Evolutionary conservation across 2,113 vertebrate genomes (phyloP).

Genomic region (Boulengeromyrus knoepffleri): DNA sequence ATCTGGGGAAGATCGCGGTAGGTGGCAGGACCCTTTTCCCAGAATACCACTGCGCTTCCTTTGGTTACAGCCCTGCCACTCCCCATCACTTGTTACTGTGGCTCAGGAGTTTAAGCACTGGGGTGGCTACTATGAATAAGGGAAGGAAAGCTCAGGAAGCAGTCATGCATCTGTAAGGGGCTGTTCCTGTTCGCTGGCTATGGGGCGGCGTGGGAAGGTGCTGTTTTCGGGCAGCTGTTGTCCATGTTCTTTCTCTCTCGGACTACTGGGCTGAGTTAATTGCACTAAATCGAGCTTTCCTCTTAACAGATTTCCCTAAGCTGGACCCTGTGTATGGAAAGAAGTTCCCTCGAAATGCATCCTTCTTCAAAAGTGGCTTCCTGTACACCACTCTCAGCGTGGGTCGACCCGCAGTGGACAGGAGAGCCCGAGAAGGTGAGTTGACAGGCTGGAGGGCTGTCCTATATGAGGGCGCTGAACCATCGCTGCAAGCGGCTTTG

Average conservation of each 20-base stretch:
- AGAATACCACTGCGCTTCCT: not conserved
- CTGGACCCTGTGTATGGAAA: slow-evolving; percentile 64
- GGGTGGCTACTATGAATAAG: not conserved
- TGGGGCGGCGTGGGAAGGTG: not conserved
- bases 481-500: not conserved
- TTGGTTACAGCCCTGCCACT: not conserved
- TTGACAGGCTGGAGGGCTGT: not conserved
- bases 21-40: not conserved
- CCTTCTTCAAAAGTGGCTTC: slow-evolving; percentile 81
- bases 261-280: not conserved
- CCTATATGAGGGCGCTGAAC: not conserved
- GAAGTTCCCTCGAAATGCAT: slow-evolving; percentile 52
- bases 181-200: not conserved
- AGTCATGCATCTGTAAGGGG: not conserved
- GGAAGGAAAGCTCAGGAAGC: not conserved
- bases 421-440: slow-evolving; percentile 80
- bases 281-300: slow-evolving; percentile 4
- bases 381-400: slow-evolving; percentile 71
- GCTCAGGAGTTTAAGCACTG: not conserved
- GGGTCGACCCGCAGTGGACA: slow-evolving; percentile 65
- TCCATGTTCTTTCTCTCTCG: not conserved
- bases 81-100: not conserved
- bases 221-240: not conserved
- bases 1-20: not conserved
- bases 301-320: slow-evolving; percentile 72